Evolutionary conservation across 92 coral and sea anemone genomes (phyloP).

Genomic region (Epizoanthus scotinus): DNA sequence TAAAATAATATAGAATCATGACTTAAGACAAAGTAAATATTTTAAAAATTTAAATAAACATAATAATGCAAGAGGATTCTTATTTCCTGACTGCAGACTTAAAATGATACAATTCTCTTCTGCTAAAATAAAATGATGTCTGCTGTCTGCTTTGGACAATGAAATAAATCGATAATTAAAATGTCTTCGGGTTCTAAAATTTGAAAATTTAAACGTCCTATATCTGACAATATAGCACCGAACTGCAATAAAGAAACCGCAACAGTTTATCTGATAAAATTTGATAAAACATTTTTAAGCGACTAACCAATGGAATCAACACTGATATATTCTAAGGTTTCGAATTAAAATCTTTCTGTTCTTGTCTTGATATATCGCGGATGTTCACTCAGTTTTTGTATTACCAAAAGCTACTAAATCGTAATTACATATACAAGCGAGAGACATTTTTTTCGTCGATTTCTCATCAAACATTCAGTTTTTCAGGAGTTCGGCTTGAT

Average conservation of each 20-base stretch:
- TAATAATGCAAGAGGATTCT: background rate
- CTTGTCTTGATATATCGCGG: too few relatives aligned
- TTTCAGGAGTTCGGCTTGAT: too few relatives aligned
- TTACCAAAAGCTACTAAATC: too few relatives aligned
- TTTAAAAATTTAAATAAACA: background rate
- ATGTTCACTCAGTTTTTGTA: too few relatives aligned
- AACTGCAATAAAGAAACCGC: background rate
- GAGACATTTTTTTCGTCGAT: too few relatives aligned
- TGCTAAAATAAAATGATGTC: background rate
- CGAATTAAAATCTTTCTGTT: too few relatives aligned
- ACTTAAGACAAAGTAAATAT: conserved; percentile 16
- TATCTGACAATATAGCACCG: background rate
- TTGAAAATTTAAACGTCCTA: background rate
- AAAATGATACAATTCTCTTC: background rate
- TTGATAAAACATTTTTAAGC: background rate
- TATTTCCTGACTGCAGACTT: background rate
- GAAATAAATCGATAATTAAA: background rate
- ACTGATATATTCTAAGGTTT: too few relatives aligned
- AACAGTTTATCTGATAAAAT: background rate
- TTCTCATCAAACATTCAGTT: too few relatives aligned
- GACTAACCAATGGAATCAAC: background rate
- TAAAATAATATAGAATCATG: background rate
- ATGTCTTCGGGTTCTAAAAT: background rate
- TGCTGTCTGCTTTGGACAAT: background rate
- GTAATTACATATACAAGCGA: too few relatives aligned